Percentiles rank a stretch among this genome's conserved stretches.
phyloP scores from a whole-genome alignment of 2,113 vertebrate species.

The Axis porcinus region DNA sequence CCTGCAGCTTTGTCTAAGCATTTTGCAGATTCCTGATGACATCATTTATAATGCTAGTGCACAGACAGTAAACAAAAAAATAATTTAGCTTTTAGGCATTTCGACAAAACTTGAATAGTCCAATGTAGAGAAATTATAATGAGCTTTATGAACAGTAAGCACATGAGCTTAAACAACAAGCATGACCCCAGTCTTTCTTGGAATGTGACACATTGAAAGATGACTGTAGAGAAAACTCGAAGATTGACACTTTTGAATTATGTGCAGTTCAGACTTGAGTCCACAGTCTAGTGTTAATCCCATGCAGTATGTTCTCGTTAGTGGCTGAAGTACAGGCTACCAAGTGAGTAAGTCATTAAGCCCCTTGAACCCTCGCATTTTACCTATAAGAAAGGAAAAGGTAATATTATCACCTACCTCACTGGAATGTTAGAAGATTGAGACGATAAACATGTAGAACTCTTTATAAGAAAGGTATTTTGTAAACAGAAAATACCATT shows the following conservation, averaged over 20 bases:
- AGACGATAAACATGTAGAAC: constrained; percentile 26
- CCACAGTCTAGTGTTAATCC: not conserved
- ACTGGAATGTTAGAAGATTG: constrained; percentile 31
- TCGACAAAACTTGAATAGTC: constrained; percentile 31
- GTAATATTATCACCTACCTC: constrained; percentile 34
- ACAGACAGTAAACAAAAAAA: constrained; percentile 69
- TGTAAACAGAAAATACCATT: constrained; percentile 55
- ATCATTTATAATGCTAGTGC: constrained; percentile 50
- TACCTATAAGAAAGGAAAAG: not conserved
- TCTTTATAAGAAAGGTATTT: constrained; percentile 54
- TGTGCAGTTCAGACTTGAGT: not conserved
- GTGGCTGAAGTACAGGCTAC: not conserved
- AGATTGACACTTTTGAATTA: not conserved
- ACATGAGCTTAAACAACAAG: constrained; percentile 23
- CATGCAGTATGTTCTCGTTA: not conserved
- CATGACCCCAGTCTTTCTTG: not conserved
- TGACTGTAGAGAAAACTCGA: not conserved
- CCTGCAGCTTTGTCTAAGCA: constrained; percentile 51
- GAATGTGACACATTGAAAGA: constrained; percentile 31
- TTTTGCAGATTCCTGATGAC: constrained; percentile 56
- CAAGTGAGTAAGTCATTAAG: not conserved
- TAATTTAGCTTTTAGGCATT: constrained; percentile 43
- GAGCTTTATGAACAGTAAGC: constrained; percentile 33
- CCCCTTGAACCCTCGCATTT: not conserved
- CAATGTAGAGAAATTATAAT: constrained; percentile 56